Evolutionary conservation across 1,140 invertebrate species (phyloP).

Genomic region (Dreissena rostriformis): DNA sequence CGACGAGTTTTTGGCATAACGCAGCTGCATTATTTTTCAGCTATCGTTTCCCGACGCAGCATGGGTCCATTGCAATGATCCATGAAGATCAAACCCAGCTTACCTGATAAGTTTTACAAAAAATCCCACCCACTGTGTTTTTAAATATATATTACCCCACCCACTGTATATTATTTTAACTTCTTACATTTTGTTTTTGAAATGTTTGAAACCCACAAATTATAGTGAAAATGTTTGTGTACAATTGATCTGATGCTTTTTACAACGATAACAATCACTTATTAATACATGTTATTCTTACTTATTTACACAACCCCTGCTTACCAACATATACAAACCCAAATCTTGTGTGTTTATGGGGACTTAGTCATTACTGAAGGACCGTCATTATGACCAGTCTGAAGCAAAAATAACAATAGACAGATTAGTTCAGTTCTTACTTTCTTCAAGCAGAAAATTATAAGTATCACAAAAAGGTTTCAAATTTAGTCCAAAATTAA

Average conservation of each 20-base stretch:
- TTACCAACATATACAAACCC: constrained; percentile 58
- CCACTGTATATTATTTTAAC: constrained; percentile 27
- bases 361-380: constrained; percentile 47
- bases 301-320: constrained; percentile 38
- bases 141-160: constrained; percentile 28
- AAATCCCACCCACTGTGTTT: neutral
- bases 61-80: constrained; percentile 38
- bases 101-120: constrained; percentile 38
- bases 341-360: constrained; percentile 42
- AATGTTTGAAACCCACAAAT: neutral
- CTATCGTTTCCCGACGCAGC: constrained; percentile 14
- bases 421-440: constrained; percentile 48
- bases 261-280: too few relatives aligned
- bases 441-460: constrained; percentile 2
- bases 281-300: neutral
- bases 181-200: neutral
- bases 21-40: too few relatives aligned
- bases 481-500: too few relatives aligned
- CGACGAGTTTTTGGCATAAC: too few relatives aligned
- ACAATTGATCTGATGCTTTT: too few relatives aligned
- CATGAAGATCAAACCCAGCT: constrained; percentile 46
- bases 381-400: constrained; percentile 47
- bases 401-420: constrained; percentile 60
- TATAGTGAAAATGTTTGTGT: too few relatives aligned
- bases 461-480: constrained; percentile 6